Percentiles rank a stretch among this genome's conserved stretches.
These are phyloP conservation scores for Drosophila lutescens DNA, from an alignment of 2,888 invertebrate species.

Conservation along the genomic window DNA sequence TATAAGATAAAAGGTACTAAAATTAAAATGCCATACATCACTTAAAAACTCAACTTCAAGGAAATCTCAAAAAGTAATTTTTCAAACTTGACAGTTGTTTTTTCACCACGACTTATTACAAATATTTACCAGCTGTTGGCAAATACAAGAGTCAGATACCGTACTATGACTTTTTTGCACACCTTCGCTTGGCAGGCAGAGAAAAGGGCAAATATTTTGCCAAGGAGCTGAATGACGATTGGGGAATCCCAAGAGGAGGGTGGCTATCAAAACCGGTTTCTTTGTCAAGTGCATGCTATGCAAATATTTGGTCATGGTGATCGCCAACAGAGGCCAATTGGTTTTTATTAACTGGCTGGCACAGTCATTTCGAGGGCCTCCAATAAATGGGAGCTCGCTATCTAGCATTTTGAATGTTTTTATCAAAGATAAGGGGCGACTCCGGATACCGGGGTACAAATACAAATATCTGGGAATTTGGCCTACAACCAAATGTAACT, in stretches of 20 bases:
- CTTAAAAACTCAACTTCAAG: background rate
- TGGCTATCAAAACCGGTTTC: conserved; percentile 26
- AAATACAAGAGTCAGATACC: background rate
- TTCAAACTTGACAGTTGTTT: conserved; percentile 12
- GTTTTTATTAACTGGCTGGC: conserved; percentile 24
- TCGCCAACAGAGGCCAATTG: conserved; percentile 18
- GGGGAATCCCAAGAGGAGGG: background rate
- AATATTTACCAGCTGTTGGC: conserved; percentile 24
- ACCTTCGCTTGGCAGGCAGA: background rate
- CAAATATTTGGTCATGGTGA: conserved; percentile 34
- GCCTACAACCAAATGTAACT: conserved; percentile 26
- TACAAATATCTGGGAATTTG: conserved; percentile 18
- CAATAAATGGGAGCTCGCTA: conserved; percentile 24
- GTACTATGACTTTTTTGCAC: background rate
- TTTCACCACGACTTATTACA: background rate
- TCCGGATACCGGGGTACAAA: conserved; percentile 15
- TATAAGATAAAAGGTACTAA: no score
- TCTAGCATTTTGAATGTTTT: conserved; percentile 20
- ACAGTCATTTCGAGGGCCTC: conserved; percentile 15
- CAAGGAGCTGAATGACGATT: conserved; percentile 15
- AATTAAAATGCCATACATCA: background rate
- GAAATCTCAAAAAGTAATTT: background rate
- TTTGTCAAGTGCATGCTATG: conserved; percentile 34
- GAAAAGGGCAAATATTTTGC: conserved; percentile 13
- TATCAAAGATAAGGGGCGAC: conserved; percentile 33